phyloP scores from a whole-genome alignment of 2,888 invertebrate species.

The Adelognathus sp. region DNA sequence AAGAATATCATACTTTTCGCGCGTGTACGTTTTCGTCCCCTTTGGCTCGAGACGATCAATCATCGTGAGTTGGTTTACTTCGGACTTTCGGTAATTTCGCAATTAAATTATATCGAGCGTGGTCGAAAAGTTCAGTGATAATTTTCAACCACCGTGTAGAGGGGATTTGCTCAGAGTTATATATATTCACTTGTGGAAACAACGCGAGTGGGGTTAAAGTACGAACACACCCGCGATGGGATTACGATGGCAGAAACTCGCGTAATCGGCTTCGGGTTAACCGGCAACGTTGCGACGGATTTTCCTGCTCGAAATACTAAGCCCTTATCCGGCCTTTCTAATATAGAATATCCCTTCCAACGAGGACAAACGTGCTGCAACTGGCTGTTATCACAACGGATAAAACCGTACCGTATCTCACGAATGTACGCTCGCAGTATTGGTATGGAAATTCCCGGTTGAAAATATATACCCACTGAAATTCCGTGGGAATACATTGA shows the following conservation, averaged over 20 bases:
- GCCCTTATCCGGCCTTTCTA: neutral
- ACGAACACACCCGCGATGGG: conserved; percentile 13
- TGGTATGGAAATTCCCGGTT: neutral
- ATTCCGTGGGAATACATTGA: too few relatives aligned
- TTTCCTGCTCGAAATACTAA: conserved; percentile 1
- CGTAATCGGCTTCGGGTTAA: conserved; percentile 49
- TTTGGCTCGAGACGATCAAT: neutral
- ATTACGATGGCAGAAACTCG: conserved; percentile 43
- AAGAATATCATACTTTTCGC: neutral
- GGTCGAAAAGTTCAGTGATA: neutral
- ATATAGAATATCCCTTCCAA: conserved; percentile 18
- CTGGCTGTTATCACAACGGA: neutral
- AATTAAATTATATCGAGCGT: neutral
- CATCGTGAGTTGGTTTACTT: neutral
- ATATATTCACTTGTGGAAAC: conserved; percentile 4
- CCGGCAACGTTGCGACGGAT: conserved; percentile 33
- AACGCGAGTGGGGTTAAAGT: conserved; percentile 16
- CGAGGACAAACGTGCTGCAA: conserved; percentile 1
- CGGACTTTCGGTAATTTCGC: neutral
- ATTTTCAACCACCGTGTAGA: neutral
- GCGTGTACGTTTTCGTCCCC: neutral
- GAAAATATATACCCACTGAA: neutral
- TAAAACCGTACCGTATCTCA: neutral
- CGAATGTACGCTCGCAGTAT: neutral
- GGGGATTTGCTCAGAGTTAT: conserved; percentile 36